Conservation (phyloP, 1,140 invertebrate species). For the Drosophila equinoxialis region DNA sequence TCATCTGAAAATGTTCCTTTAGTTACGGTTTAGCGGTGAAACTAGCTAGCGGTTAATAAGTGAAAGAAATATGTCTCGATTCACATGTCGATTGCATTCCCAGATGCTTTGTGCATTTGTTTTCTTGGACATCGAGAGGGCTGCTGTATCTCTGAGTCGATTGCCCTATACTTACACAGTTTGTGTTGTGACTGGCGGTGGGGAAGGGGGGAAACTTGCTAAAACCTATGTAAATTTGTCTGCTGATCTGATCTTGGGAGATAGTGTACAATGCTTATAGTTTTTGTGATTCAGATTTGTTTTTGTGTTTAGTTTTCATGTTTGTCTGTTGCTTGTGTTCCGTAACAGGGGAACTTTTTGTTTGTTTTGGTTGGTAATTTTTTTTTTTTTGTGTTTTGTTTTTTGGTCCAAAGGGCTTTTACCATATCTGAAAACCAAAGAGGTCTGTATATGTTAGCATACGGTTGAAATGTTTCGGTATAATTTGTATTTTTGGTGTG, state of each 20-base stretch:
- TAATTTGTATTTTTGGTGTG: slow-evolving; percentile 24
- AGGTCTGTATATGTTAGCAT: slow-evolving; percentile 79
- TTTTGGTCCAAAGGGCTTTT: slow-evolving; percentile 59
- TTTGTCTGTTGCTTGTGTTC: not conserved
- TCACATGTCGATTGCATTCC: not conserved
- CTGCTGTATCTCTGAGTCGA: not conserved
- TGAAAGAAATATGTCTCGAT: too few species aligned
- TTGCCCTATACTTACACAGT: slow-evolving; percentile 9
- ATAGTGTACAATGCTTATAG: not conserved
- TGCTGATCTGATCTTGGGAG: not conserved
- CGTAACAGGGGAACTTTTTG: slow-evolving; percentile 5
- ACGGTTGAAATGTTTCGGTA: slow-evolving; percentile 30
- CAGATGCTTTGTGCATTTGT: not conserved
- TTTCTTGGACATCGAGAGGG: not conserved
- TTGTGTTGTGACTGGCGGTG: not conserved
- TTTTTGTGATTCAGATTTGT: not conserved
- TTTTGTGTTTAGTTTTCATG: not conserved
- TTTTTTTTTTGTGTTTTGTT: not conserved
- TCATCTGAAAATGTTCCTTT: too few species aligned
- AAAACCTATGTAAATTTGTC: not conserved
- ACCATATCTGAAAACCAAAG: slow-evolving; percentile 79
- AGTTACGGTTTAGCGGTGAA: too few species aligned
- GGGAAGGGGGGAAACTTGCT: slow-evolving; percentile 29
- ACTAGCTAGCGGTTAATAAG: too few species aligned
- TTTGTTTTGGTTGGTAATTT: not conserved